Conservation (phyloP, 2,888 invertebrate genomes). For the Amphipyra tragopoginis region DNA sequence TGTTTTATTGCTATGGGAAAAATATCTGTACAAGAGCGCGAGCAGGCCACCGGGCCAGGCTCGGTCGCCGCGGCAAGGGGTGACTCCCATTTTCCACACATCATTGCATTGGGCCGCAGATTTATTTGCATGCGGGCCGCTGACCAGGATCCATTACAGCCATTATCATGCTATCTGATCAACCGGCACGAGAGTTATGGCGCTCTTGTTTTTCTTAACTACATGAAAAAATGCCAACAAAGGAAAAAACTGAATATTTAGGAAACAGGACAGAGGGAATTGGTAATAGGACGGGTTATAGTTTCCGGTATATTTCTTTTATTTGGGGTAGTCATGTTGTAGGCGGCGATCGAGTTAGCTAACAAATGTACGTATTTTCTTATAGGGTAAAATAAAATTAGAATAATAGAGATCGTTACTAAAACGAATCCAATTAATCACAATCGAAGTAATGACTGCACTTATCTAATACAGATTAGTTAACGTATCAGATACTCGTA, state of each 20-base stretch:
- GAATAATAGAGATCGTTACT: slow-evolving; percentile 32
- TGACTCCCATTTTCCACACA: slow-evolving; percentile 89
- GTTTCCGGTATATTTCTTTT: slow-evolving; percentile 83
- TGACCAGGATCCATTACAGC: slow-evolving; percentile 90
- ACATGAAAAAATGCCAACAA: slow-evolving; percentile 81
- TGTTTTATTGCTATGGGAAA: slow-evolving; percentile 66
- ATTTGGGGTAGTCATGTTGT: slow-evolving; percentile 65
- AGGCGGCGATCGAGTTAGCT: slow-evolving; percentile 60
- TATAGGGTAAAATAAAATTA: slow-evolving; percentile 57
- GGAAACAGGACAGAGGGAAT: slow-evolving; percentile 74
- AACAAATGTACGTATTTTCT: slow-evolving; percentile 38
- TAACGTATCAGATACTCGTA: slow-evolving; percentile 60
- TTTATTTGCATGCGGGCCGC: slow-evolving; percentile 91
- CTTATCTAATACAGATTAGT: slow-evolving; percentile 57
- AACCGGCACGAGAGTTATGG: slow-evolving; percentile 88
- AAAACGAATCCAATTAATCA: slow-evolving; percentile 27
- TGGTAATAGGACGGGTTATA: slow-evolving; percentile 81
- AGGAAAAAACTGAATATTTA: slow-evolving; percentile 78
- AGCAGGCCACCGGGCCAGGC: slow-evolving; percentile 62
- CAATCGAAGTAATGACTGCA: slow-evolving; percentile 51
- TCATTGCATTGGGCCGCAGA: slow-evolving; percentile 90
- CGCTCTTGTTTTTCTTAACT: slow-evolving; percentile 87
- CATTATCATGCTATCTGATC: slow-evolving; percentile 89
- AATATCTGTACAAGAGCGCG: slow-evolving; percentile 48
- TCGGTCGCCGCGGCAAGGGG: slow-evolving; percentile 75